A percentile compares a stretch with the other conserved stretches of the same genome.
Conservation (phyloP, 2,113 vertebrate genomes). For the Centropristis striata region DNA sequence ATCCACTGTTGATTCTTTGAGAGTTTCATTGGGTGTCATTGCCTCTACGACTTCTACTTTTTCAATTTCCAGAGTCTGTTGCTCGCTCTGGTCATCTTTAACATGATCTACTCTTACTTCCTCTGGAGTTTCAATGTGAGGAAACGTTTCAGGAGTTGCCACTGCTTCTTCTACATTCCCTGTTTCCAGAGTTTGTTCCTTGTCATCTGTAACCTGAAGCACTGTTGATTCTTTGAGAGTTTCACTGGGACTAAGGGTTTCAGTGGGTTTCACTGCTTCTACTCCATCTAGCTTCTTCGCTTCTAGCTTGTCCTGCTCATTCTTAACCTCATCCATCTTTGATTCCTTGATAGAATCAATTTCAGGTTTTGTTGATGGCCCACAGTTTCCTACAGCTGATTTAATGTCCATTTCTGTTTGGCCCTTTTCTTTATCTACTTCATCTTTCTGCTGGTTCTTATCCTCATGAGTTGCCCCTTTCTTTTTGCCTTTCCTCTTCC, state of each 20-base stretch:
- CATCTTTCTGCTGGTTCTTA: constrained; percentile 47
- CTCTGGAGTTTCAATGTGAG: not conserved
- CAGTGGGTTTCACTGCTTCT: not conserved
- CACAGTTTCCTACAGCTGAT: not conserved
- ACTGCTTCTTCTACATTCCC: not conserved
- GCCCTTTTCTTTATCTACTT: not conserved
- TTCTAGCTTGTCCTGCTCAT: constrained; percentile 26
- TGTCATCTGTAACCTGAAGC: not conserved
- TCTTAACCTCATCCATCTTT: constrained; percentile 7
- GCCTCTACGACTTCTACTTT: not conserved
- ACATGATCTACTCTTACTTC: constrained; percentile 22
- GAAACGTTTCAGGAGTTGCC: not conserved
- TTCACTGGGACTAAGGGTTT: not conserved
- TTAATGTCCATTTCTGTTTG: not conserved
- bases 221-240: constrained; percentile 6
- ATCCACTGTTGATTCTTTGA: constrained; percentile 23
- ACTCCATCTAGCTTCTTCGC: not conserved
- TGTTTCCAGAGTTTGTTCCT: not conserved
- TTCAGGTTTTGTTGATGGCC: not conserved
- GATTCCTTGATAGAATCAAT: not conserved
- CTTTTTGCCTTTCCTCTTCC: constrained; percentile 81
- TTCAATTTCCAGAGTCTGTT: not conserved
- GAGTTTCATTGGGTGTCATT: not conserved
- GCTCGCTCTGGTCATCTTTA: not conserved
- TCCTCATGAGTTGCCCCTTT: constrained; percentile 62